Evolutionary conservation across 2,888 invertebrate genomes (phyloP), one percentile per base, ranked within the genome.

Genomic region (Meta bourneti): DNA sequence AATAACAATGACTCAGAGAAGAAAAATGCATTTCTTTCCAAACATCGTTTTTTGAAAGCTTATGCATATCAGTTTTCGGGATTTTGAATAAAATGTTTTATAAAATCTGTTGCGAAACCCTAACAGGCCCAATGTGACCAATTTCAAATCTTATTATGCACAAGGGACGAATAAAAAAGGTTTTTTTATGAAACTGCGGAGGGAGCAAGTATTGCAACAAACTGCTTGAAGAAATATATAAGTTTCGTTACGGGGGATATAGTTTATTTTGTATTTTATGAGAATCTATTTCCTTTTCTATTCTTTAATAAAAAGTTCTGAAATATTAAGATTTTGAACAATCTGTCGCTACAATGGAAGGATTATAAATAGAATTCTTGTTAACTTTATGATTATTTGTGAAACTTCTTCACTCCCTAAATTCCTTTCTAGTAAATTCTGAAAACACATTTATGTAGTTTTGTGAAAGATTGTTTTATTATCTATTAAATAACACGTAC

Each of bases 61-160:
- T 90, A 85, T 85, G 85, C 90, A 85, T 90, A 90, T 90, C 90
- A 90, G 85, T 90, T 90, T 81, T 81, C 80, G 54, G 80, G 80
- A 78, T 90, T 90, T 90, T 90, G 90, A 90, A 90, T 85, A 90
- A 90, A 90, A 80, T 74, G 85, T 90, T 90, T 90, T 75, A 69
- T 69, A 75, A 90, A 90, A 90, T 90, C 90, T 86, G 80, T 86
- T 75, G 74, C 75, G 49, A 80, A 79, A 75, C 90, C 70, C 70
- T 69, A 90, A 90, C 85, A 85, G 75, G 80, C 49, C 90, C 85
- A 80, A 75, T 85, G 85, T 80, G 90, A 74, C 90, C 90, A 85
- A 85, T 90, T 86, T 90, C 70, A 34, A 70, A 86, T 85, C 80
- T 85, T 90, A 90, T 90, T 85, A 90, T 80, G 75, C 90, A 79